Base-by-base conservation (phyloP, 2,797 vertebrate species). In the Telmatherina bonti region DNA sequence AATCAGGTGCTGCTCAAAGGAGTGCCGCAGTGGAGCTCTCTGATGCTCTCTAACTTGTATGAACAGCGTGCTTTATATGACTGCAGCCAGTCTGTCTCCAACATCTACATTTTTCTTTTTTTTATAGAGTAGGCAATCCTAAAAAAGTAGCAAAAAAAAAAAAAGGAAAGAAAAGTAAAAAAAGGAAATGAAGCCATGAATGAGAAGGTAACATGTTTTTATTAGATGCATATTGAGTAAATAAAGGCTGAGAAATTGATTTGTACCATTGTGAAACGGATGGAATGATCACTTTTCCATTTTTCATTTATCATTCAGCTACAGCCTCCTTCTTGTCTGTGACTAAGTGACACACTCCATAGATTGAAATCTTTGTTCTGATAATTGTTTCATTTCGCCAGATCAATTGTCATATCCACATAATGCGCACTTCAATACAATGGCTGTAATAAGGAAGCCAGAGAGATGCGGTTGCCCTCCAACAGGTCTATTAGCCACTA, bases 401-500 rank as follows among this genome's bases (percentile, higher is more conserved):
- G 88, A 91, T 92, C 86, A 88, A 89, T 90, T 83, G 88, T 90
- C 89, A 88, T 70, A 85, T 85, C 74, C 84, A 55, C 76, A 76
- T 55, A 75, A 77, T 67, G 53, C 62, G 47, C 69, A 75, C 71
- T 84, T 75, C 72, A 2, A 65, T 75, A 71, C 76, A 62, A 70
- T n/a, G 73, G 60, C n/a, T 67, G 79, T 83, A 85, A 86, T 83
- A 72, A 77, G 81, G 73, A 74, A 80, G 78, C 72, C 62, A 62
- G 70, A 76, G 68, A 78, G 83, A 87, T 57, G 82, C 30, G 30
- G 68, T 76, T 57, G 41, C 84, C 76, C 71, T 72, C 88, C 89
- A 90, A 90, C 90, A 90, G 86, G 91, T 92, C 87, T 85, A 91
- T 91, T 90, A 92, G 86, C 83, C 79, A 73, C 86, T 74, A 81